Evolutionary conservation across 2,888 invertebrate genomes (phyloP).

Genomic region (Watsonalla cultraria): DNA sequence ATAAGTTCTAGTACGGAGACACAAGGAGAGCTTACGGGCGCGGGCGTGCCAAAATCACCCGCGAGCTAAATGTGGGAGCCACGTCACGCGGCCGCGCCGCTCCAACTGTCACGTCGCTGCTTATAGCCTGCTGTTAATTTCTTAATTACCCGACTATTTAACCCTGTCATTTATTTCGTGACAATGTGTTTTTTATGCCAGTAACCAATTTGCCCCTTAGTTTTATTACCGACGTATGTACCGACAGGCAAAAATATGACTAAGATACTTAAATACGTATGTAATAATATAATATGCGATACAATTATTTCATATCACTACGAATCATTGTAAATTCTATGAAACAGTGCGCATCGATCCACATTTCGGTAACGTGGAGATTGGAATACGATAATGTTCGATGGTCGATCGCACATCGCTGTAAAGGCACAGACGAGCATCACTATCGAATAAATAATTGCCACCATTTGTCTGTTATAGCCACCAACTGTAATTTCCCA

Average conservation of each 20-base stretch:
- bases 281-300: too few relatives aligned
- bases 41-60: conserved; percentile 60
- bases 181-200: conserved; percentile 15
- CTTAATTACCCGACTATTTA: conserved; percentile 37
- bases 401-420: conserved; percentile 17
- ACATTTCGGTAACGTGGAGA: neutral
- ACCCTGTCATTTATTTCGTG: conserved; percentile 21
- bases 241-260: too few relatives aligned
- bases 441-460: conserved; percentile 38
- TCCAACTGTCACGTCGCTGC: conserved; percentile 38
- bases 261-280: too few relatives aligned
- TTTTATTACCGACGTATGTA: too few relatives aligned
- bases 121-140: conserved; percentile 23
- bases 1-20: conserved; percentile 33
- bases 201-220: conserved; percentile 1
- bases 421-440: conserved; percentile 37
- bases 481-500: conserved; percentile 47
- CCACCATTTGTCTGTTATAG: conserved; percentile 38
- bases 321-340: neutral
- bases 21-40: conserved; percentile 55
- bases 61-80: conserved; percentile 60
- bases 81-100: conserved; percentile 45
- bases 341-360: neutral
- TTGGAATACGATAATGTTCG: neutral
- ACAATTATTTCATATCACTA: neutral